Percentiles rank a stretch among this genome's conserved stretches.
Conservation (phyloP, 2,888 invertebrate species). For the Polydrusus cervinus region DNA sequence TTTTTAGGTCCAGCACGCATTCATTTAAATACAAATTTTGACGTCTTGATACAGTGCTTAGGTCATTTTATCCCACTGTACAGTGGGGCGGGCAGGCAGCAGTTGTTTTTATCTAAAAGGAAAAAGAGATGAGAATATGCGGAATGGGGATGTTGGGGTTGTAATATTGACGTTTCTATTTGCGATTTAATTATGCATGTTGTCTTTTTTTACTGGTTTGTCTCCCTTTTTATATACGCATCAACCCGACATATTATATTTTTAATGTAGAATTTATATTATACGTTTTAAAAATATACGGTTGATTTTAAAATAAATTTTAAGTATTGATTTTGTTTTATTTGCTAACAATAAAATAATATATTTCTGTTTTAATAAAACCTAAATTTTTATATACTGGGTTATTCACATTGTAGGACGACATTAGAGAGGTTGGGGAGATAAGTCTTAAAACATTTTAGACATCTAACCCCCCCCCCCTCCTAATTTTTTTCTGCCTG, state of each 20-base stretch:
- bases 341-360: background rate
- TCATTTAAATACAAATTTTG: background rate
- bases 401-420: no score
- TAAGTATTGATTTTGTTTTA: slow-evolving; percentile 14
- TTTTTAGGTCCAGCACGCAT: no score
- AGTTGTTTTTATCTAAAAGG: slow-evolving; percentile 55
- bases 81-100: slow-evolving; percentile 52
- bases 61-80: slow-evolving; percentile 39
- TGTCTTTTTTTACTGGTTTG: slow-evolving; percentile 67
- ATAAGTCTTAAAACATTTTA: no score
- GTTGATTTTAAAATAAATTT: slow-evolving; percentile 10
- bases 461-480: no score
- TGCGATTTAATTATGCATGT: slow-evolving; percentile 71
- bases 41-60: background rate
- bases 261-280: slow-evolving; percentile 57
- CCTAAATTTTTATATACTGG: no score
- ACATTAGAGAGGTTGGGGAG: no score
- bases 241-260: slow-evolving; percentile 32
- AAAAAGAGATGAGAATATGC: slow-evolving; percentile 64
- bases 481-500: no score
- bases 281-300: slow-evolving; percentile 60
- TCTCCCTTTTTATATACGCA: slow-evolving; percentile 61
- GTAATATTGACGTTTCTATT: slow-evolving; percentile 72
- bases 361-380: background rate
- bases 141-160: slow-evolving; percentile 61